Percentiles rank a stretch among this genome's conserved stretches.
Evolutionary conservation across 2,797 vertebrate species (phyloP).

Genomic region (Mormyrus proboscirostris): DNA sequence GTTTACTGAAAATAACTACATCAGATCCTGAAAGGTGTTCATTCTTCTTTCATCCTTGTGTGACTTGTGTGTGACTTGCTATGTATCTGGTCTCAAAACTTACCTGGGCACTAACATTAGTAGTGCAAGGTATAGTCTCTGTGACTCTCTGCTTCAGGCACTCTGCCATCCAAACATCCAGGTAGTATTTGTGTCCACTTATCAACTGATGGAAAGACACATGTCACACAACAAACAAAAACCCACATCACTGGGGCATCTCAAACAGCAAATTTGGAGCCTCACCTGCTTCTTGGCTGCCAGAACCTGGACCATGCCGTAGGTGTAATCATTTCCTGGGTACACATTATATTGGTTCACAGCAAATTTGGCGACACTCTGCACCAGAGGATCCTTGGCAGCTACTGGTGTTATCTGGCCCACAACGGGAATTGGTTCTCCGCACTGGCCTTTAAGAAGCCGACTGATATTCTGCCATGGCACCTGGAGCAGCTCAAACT

Average conservation of each 20-base stretch:
- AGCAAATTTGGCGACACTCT: slow-evolving; percentile 4
- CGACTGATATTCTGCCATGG: neutral
- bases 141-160: neutral
- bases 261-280: neutral
- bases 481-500: neutral
- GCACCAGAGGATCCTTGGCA: slow-evolving; percentile 6
- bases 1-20: neutral
- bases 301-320: neutral
- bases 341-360: slow-evolving; percentile 6
- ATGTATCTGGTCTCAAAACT: neutral
- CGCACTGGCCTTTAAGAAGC: neutral
- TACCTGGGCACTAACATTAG: slow-evolving; percentile 6
- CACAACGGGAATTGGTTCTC: neutral
- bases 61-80: neutral
- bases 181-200: slow-evolving; percentile 8
- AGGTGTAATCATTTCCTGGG: neutral
- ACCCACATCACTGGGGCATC: neutral
- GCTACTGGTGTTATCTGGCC: slow-evolving; percentile 2
- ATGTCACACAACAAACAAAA: neutral
- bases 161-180: slow-evolving; percentile 16
- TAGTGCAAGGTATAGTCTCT: neutral
- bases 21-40: neutral
- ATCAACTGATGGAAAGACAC: slow-evolving; percentile 1
- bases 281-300: slow-evolving; percentile 3
- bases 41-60: neutral